phyloP scores from a whole-genome alignment of 2,113 vertebrate species.

The Cololabis saira region DNA sequence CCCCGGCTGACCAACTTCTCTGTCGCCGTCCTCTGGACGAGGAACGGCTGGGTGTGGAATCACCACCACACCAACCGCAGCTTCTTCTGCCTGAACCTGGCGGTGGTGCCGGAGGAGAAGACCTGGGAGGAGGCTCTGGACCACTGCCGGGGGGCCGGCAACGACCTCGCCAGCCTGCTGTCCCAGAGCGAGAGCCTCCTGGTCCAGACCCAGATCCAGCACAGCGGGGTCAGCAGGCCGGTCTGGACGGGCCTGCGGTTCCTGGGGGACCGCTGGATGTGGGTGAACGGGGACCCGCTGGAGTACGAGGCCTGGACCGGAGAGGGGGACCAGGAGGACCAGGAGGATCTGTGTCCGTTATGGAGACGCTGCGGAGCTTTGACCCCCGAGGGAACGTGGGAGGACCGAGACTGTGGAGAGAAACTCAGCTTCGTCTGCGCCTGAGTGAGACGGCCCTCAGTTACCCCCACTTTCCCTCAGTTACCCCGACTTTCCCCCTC shows the following conservation, averaged over 20 bases:
- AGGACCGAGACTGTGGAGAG: too few relatives aligned
- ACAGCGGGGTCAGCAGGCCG: fast-evolving
- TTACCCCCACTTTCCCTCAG: too few relatives aligned
- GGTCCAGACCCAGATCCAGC: neutral
- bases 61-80: fast-evolving
- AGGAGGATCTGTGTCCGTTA: slow-evolving; percentile 17
- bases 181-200: neutral
- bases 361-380: neutral
- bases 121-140: slow-evolving; percentile 49
- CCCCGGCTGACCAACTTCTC: too few relatives aligned
- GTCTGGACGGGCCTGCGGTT: slow-evolving; percentile 49
- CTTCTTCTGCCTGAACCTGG: slow-evolving; percentile 36
- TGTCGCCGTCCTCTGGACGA: too few relatives aligned
- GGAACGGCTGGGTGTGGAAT: too few relatives aligned
- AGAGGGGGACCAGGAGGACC: too few relatives aligned
- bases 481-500: too few relatives aligned
- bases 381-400: too few relatives aligned
- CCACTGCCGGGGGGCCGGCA: slow-evolving; percentile 11
- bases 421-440: neutral
- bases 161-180: slow-evolving; percentile 9
- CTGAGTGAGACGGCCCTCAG: neutral
- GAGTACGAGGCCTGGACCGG: neutral
- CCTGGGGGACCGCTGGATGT: slow-evolving; percentile 39
- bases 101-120: neutral
- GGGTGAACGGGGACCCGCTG: slow-evolving; percentile 22